phyloP scores from a whole-genome alignment of 1,140 invertebrate genomes.

The Agrypnia vestita region DNA sequence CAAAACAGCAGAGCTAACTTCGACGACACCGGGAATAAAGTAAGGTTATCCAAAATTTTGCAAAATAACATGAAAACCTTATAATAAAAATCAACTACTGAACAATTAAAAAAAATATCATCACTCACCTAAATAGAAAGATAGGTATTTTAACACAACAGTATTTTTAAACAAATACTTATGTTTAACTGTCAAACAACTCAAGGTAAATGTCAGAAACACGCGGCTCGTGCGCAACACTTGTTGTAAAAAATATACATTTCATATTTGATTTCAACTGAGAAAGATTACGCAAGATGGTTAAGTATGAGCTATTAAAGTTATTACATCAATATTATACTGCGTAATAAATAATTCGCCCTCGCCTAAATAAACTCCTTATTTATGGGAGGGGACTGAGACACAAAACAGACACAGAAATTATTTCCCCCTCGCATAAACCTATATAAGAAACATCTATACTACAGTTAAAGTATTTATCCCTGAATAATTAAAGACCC shows the following conservation, averaged over 20 bases:
- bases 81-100: background rate
- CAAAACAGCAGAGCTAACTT: background rate
- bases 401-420: too few relatives aligned
- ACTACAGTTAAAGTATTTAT: too few relatives aligned
- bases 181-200: conserved; percentile 13
- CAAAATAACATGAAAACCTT: background rate
- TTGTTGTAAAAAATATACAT: background rate
- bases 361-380: too few relatives aligned
- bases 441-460: too few relatives aligned
- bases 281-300: background rate
- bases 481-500: too few relatives aligned
- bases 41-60: conserved; percentile 23
- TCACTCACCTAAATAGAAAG: conserved; percentile 3
- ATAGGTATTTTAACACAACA: background rate
- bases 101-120: background rate
- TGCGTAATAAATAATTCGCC: too few relatives aligned
- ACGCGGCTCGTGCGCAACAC: conserved; percentile 29
- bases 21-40: background rate
- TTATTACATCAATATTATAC: too few relatives aligned
- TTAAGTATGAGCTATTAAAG: too few relatives aligned
- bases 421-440: too few relatives aligned
- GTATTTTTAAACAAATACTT: too few relatives aligned
- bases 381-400: too few relatives aligned
- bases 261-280: too few relatives aligned
- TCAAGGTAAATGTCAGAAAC: conserved; percentile 19